Conservation (phyloP, 2,888 invertebrate genomes). For the Ormyrus nitidulus region DNA sequence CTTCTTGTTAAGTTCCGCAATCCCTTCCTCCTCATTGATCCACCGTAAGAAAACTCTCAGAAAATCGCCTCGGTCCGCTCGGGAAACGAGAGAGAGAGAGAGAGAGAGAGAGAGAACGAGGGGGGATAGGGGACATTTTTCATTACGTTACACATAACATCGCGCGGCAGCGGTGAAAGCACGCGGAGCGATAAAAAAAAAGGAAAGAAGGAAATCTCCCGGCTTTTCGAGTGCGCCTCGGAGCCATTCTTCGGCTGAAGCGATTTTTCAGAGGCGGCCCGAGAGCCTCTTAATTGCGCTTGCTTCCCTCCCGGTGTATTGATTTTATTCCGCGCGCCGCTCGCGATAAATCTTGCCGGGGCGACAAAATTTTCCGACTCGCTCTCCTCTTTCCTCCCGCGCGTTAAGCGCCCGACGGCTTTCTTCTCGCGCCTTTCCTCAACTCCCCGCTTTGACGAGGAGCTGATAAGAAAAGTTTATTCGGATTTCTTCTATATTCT, state of each 20-base stretch:
- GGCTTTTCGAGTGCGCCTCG: conserved; percentile 17
- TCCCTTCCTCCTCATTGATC: neutral
- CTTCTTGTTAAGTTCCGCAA: conserved; percentile 32
- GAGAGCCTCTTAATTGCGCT: conserved; percentile 59
- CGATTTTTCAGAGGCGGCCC: conserved; percentile 45
- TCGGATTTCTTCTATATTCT: conserved; percentile 2
- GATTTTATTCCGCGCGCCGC: conserved; percentile 48
- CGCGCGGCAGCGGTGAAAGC: conserved; percentile 41
- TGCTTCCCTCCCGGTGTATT: conserved; percentile 37
- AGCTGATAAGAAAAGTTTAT: conserved; percentile 51
- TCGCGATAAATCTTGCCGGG: conserved; percentile 44
- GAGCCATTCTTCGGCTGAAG: conserved; percentile 40
- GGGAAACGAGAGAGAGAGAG: neutral
- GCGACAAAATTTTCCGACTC: conserved; percentile 48
- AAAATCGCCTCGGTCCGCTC: conserved; percentile 6
- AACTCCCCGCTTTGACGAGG: conserved; percentile 21
- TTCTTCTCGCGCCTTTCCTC: conserved; percentile 1
- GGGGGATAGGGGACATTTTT: conserved; percentile 61
- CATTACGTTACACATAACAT: conserved; percentile 54
- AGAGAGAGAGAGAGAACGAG: neutral
- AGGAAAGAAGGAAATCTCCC: conserved; percentile 31
- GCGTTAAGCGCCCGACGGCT: neutral
- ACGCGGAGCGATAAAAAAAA: conserved; percentile 54
- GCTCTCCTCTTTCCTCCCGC: neutral
- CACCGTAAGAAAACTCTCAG: neutral